Base-by-base conservation (phyloP, 2,797 vertebrate genomes). In the Enteromius treurensis region DNA sequence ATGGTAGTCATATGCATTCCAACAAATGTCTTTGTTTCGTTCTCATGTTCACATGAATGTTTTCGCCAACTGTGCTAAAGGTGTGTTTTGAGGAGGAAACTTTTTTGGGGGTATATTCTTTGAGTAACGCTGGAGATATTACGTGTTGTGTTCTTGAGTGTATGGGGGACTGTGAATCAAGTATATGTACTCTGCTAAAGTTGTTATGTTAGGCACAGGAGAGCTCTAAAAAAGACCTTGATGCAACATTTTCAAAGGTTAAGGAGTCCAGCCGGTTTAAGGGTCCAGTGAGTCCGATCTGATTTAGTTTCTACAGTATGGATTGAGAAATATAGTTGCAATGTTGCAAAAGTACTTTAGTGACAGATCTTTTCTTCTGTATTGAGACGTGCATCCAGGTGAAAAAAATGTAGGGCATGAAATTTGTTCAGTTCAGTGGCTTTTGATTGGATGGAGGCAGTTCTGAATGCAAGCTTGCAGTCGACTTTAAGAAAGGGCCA, bases 51-150 rank as follows among this genome's bases (percentile, higher is more conserved):
- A 34, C 15, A 13, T 69, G 29, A 49, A 82, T 1, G 2, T 29
- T 47, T 78, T 70, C 2, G 42, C 75, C 82, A 83, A 70, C 29
- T 83, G 65, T 78, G 82, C 51, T 49, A 37, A 77, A 60, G 21
- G 40, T 47, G 34, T 14, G 5, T 55, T 69, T 80, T 67, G 34
- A 76, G 29, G 42, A 80, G 71, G 11, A 13, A 60, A 6, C 7
- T 15, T 7, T 11, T 17, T 37, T 26, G 15, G 29, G 21, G 6
- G 13, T 9, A n/a, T n/a, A 51, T 37, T 37, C 32, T 68, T 55
- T 37, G 29, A 68, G 47, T 68, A 49, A 70, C 9, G 34, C 34
- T 65, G 37, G 51, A 67, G 62, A 51, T 53, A 74, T 55, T 55
- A 34, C 47, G 23, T n/a, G 7, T 71, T 23, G 10, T 81, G 26